Evolutionary conservation across 2,888 invertebrate genomes (phyloP).

Genomic region (Anagyrus pseudococci): DNA sequence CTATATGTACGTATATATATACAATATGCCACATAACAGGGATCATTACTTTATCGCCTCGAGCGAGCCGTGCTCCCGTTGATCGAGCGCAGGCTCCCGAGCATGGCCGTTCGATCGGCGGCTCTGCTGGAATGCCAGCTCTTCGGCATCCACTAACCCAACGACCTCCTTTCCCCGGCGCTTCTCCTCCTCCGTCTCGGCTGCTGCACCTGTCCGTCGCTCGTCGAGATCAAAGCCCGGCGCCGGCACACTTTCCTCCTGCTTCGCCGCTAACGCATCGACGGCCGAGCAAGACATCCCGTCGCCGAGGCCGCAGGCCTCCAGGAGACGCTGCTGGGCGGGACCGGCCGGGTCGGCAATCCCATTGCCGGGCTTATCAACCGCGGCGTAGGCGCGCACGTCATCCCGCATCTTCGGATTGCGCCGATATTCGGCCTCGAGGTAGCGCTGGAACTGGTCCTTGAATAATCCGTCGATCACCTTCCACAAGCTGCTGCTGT

Average conservation of each 20-base stretch:
- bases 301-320: neutral
- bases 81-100: too few species aligned
- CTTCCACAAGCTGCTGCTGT: slow-evolving; percentile 73
- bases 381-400: slow-evolving; percentile 35
- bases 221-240: too few species aligned
- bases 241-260: neutral
- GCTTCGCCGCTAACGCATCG: neutral
- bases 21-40: too few species aligned
- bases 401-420: slow-evolving; percentile 55
- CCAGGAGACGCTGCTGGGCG: neutral
- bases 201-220: slow-evolving; percentile 12
- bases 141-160: slow-evolving; percentile 36
- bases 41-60: too few species aligned
- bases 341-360: slow-evolving; percentile 3
- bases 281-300: neutral
- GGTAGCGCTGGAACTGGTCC: slow-evolving; percentile 71
- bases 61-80: too few species aligned
- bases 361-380: slow-evolving; percentile 36
- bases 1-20: too few species aligned
- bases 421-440: slow-evolving; percentile 63
- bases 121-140: slow-evolving; percentile 10
- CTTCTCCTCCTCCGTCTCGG: neutral
- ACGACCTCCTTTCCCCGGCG: slow-evolving; percentile 27
- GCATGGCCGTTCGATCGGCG: neutral
- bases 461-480: slow-evolving; percentile 79